Percentiles rank a stretch among this genome's conserved stretches.
Evolutionary conservation across 2,888 invertebrate genomes (phyloP).

Genomic region (Diloba caeruleocephala): DNA sequence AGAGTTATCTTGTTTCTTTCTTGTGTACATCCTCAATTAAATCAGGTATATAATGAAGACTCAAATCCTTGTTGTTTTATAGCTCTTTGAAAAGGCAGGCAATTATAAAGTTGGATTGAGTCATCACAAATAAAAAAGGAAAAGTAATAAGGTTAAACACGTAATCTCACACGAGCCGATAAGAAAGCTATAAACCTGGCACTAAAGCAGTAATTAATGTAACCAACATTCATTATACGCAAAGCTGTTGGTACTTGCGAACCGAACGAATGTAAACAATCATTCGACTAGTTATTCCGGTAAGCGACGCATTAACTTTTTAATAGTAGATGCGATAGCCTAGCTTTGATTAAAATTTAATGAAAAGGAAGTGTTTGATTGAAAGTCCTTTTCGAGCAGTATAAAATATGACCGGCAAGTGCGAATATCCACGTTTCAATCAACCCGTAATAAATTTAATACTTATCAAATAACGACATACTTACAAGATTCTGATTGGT

Average conservation of each 20-base stretch:
- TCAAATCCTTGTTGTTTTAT: constrained; percentile 54
- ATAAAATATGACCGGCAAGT: constrained; percentile 13
- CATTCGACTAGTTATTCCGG: constrained; percentile 81
- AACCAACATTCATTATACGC: constrained; percentile 80
- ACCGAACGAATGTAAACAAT: constrained; percentile 79
- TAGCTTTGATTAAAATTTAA: constrained; percentile 72
- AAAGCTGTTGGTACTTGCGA: constrained; percentile 70
- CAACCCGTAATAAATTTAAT: constrained; percentile 8
- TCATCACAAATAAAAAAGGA: constrained; percentile 73
- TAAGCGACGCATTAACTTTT: constrained; percentile 68
- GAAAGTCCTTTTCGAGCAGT: constrained; percentile 12
- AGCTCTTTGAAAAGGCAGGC: constrained; percentile 48
- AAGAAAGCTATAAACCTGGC: constrained; percentile 80
- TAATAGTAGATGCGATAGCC: constrained; percentile 63
- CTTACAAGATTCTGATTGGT: constrained; percentile 9
- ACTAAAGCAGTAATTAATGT: constrained; percentile 86
- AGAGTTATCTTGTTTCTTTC: background rate
- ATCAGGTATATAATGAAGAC: constrained; percentile 10
- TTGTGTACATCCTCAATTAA: constrained; percentile 36
- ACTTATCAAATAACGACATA: background rate
- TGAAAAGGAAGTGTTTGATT: constrained; percentile 58
- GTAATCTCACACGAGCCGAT: constrained; percentile 81
- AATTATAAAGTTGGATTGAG: constrained; percentile 70
- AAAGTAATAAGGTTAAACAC: constrained; percentile 77
- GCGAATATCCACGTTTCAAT: constrained; percentile 5